Evolutionary conservation across 1,140 invertebrate species (phyloP), one percentile per base, ranked within the genome.

Genomic region (Pogonomyrmex californicus): DNA sequence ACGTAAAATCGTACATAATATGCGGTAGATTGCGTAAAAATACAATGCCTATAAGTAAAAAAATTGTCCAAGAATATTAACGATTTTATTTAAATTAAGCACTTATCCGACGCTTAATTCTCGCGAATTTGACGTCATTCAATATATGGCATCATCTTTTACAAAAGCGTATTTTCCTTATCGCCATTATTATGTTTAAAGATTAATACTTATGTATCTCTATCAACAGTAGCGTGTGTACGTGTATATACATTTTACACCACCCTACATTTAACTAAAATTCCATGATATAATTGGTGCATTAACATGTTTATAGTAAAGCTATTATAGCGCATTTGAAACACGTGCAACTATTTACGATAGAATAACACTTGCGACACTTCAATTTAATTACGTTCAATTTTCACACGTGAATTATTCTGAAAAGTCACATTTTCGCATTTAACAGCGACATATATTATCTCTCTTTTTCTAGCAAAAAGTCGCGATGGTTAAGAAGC

Each of bases 331-430:
- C 10, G 41, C 10, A 36, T 33, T 49, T 44, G 41, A 78, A 65
- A 78, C 23, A 65, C 23, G 41, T 3, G 75, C 54, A 76, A 76
- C 54, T 65, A 65, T 78, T 78, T 78, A 65, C 30, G 12, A 47
- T 78, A 65, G 10, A 10, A 60, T 58, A 41, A 49, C 36, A 65
- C 36, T 36, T 41, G 14, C 3, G 49, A 49, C 49, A 78, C 17
- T 65, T 78, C 65, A 78, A 49, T 38, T 60, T 12, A 30, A 76
- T 78, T 36, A 9, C 44, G 12, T 47, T 41, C 49, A 78, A 44
- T n/a, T 44, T 65, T 49, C 41, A 17, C 17, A 9, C 41, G 17
- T 41, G 56, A 56, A 49, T 65, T 33, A 63, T 49, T 76, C 4
- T 47, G 7, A 78, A 78, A 23, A 65, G n/a, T 78, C 36, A 47